phyloP scores from a whole-genome alignment of 2,797 vertebrate genomes.

The Rhadinocentrus ornatus region DNA sequence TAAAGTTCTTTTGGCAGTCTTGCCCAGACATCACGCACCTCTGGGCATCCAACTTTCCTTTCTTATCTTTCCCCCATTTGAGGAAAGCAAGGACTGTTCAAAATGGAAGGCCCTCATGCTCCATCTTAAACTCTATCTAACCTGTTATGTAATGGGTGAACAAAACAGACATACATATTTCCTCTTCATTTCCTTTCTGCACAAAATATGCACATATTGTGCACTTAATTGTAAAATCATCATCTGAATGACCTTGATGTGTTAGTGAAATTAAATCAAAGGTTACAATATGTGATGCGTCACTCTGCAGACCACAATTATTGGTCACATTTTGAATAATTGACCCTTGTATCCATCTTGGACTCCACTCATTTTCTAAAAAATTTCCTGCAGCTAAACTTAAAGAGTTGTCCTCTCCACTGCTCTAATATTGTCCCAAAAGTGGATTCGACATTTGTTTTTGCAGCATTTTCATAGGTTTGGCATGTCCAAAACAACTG shows the following conservation, averaged over 20 bases:
- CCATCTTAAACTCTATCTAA: no score
- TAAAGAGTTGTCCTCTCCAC: slow-evolving; percentile 7
- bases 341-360: slow-evolving; percentile 41
- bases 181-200: no score
- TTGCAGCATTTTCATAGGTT: slow-evolving; percentile 2
- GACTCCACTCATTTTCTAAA: slow-evolving; percentile 29
- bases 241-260: neutral
- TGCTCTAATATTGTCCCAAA: slow-evolving; percentile 11
- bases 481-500: slow-evolving; percentile 33
- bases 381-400: slow-evolving; percentile 25
- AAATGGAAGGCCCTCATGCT: no score
- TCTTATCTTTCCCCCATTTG: no score
- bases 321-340: slow-evolving; percentile 43
- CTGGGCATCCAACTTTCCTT: no score
- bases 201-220: no score
- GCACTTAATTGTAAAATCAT: no score
- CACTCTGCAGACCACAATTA: slow-evolving; percentile 1
- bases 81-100: no score
- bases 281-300: slow-evolving; percentile 17
- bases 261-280: slow-evolving; percentile 7
- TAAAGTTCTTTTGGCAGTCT: no score
- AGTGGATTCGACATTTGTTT: slow-evolving; percentile 8
- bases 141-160: no score
- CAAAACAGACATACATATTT: no score
- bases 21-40: no score